Evolutionary conservation across 2,888 invertebrate species (phyloP).

Genomic region (Epicampocera succincta): DNA sequence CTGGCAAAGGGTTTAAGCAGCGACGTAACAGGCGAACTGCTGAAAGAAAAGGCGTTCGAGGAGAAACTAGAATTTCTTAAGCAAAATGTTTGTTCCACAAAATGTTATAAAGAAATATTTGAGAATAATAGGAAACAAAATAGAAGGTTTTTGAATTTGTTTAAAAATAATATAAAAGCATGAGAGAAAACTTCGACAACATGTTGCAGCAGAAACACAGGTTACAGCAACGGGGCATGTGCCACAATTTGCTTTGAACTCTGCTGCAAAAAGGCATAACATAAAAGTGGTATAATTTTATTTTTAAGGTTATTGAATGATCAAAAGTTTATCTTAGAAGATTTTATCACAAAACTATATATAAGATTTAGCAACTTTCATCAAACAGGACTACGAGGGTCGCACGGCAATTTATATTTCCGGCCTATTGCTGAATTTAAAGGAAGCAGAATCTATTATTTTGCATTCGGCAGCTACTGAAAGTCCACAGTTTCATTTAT

Average conservation of each 20-base stretch:
- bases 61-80: constrained; percentile 28
- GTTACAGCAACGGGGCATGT: constrained; percentile 51
- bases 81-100: not conserved
- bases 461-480: too few species aligned
- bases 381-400: too few species aligned
- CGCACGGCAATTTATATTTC: too few species aligned
- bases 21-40: constrained; percentile 3
- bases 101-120: constrained; percentile 8
- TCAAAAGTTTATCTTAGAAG: too few species aligned
- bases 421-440: too few species aligned
- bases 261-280: not conserved
- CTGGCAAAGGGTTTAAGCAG: constrained; percentile 30
- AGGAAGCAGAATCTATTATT: too few species aligned
- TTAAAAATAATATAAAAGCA: constrained; percentile 18
- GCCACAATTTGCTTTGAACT: constrained; percentile 61
- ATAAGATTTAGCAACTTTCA: too few species aligned
- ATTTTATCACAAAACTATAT: too few species aligned
- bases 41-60: constrained; percentile 53
- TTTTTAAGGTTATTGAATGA: not conserved
- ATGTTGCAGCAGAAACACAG: not conserved
- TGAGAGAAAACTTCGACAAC: constrained; percentile 1
- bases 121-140: constrained; percentile 6
- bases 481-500: too few species aligned
- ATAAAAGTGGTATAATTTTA: too few species aligned
- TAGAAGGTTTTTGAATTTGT: constrained; percentile 12